phyloP scores from a whole-genome alignment of 2,113 vertebrate genomes.

The Dendropsophus ebraccatus region DNA sequence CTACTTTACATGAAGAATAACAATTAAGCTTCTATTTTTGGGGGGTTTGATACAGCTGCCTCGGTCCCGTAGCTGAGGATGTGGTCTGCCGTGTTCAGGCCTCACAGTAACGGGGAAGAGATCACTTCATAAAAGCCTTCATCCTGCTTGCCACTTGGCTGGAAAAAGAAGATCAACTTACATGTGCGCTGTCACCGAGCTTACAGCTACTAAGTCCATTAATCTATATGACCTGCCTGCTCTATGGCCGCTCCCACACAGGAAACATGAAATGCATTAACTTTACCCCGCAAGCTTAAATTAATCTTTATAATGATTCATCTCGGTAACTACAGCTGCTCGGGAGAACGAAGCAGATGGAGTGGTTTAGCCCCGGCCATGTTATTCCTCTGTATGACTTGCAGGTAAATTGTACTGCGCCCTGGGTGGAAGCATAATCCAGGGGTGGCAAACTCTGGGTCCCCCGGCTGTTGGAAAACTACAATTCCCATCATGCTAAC shows the following conservation, averaged over 20 bases:
- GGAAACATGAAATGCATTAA: constrained; percentile 1
- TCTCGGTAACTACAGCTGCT: background rate
- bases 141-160: background rate
- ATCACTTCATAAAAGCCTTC: background rate
- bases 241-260: background rate
- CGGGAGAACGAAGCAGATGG: background rate
- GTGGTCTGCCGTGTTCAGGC: constrained; percentile 6
- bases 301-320: background rate
- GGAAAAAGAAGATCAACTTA: background rate
- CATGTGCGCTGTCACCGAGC: background rate
- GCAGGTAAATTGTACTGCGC: background rate
- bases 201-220: background rate
- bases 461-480: too few relatives aligned
- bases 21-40: background rate
- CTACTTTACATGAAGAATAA: background rate
- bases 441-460: too few relatives aligned
- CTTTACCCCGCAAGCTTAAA: background rate
- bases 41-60: background rate
- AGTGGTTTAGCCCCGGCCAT: background rate
- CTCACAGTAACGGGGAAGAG: background rate
- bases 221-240: background rate
- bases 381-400: background rate
- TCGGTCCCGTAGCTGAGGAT: background rate
- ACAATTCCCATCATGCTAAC: too few relatives aligned
- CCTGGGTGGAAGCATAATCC: too few relatives aligned